Percentiles rank a stretch among this genome's conserved stretches.
Evolutionary conservation across 1,140 invertebrate species (phyloP).

Genomic region (Carcinoscorpius rotundicauda): DNA sequence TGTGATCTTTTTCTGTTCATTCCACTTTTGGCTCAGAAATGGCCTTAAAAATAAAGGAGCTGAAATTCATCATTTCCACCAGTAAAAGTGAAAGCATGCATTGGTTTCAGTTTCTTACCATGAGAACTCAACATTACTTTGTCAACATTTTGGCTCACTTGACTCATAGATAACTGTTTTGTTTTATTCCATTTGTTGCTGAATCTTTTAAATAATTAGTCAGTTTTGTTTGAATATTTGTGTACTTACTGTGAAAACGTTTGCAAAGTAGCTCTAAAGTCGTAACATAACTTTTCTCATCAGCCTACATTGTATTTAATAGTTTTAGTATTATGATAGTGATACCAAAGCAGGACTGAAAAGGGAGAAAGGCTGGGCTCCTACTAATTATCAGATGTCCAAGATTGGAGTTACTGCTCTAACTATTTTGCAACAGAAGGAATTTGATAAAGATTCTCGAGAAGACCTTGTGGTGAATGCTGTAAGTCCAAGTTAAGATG

Average conservation of each 20-base stretch:
- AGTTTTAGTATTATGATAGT: constrained; percentile 27
- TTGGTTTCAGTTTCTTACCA: too few relatives aligned
- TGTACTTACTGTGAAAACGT: constrained; percentile 15
- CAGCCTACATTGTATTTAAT: constrained; percentile 10
- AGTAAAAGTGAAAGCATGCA: too few relatives aligned
- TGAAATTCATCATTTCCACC: too few relatives aligned
- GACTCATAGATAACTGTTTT: constrained; percentile 5
- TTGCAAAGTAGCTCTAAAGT: constrained; percentile 18
- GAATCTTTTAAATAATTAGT: not conserved
- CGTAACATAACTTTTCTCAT: constrained; percentile 14
- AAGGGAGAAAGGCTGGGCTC: constrained; percentile 45
- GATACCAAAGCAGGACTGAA: constrained; percentile 41
- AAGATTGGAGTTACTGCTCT: constrained; percentile 52
- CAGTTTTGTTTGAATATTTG: not conserved
- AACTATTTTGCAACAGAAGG: constrained; percentile 47
- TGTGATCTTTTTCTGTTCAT: too few relatives aligned
- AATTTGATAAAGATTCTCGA: constrained; percentile 40
- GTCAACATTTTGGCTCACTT: not conserved
- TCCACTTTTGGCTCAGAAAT: too few relatives aligned
- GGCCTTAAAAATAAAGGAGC: too few relatives aligned
- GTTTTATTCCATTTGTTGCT: constrained; percentile 1
- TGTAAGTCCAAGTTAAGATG: constrained; percentile 29
- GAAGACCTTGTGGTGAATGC: constrained; percentile 50
- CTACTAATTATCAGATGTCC: constrained; percentile 47
- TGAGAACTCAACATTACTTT: too few relatives aligned